Conservation (phyloP, 1,140 invertebrate species). For the Ips typographus region DNA sequence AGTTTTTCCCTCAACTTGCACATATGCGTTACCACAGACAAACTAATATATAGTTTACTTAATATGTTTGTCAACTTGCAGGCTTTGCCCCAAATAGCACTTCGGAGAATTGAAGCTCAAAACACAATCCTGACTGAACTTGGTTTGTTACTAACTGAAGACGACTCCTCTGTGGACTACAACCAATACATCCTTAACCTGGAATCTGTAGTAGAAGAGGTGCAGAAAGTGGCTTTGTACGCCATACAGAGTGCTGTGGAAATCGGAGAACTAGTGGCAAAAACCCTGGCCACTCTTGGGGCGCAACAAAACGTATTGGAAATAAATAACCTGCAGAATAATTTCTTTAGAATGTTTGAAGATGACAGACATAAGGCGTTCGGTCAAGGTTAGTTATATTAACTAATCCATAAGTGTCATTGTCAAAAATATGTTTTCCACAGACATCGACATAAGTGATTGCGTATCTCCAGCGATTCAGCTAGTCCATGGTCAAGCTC, state of each 20-base stretch:
- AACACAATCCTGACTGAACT: not conserved
- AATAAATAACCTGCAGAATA: conserved; percentile 8
- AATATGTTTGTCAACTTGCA: not conserved
- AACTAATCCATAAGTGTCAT: not conserved
- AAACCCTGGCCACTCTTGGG: not conserved
- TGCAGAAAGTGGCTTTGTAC: conserved; percentile 13
- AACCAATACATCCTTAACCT: conserved; percentile 14
- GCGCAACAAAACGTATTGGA: conserved; percentile 2
- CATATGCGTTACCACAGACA: too few relatives aligned
- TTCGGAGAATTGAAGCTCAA: too few relatives aligned
- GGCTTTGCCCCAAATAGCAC: not conserved
- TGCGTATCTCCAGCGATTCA: conserved; percentile 10
- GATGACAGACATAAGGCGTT: conserved; percentile 6
- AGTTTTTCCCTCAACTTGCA: not conserved
- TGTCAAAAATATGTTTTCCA: not conserved
- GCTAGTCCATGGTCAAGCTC: not conserved
- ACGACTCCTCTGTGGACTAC: conserved; percentile 5
- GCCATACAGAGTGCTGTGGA: not conserved
- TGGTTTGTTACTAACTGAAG: not conserved
- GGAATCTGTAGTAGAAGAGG: conserved; percentile 10
- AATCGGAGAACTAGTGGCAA: conserved; percentile 3
- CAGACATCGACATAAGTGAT: conserved; percentile 13
- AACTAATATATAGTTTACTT: not conserved
- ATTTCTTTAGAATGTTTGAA: conserved; percentile 8
- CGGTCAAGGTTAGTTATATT: conserved; percentile 9